These are phyloP conservation scores for Xerus inauris DNA, from an alignment of 2,113 vertebrate species.

Conservation along the genomic window DNA sequence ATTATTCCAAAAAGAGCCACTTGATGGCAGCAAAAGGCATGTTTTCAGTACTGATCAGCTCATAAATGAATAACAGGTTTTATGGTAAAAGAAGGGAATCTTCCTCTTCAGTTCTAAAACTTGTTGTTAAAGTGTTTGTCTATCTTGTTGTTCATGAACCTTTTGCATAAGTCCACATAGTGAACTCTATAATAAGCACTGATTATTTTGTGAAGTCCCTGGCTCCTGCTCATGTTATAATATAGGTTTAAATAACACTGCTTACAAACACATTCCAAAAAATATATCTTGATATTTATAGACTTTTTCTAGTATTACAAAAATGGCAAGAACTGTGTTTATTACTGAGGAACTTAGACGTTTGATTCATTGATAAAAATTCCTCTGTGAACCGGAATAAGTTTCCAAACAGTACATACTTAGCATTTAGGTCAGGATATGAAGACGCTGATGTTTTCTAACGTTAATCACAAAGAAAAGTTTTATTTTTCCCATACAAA, in stretches of 20 bases:
- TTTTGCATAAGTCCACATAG: not conserved
- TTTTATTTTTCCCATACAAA: not conserved
- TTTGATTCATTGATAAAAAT: not conserved
- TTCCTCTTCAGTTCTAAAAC: not conserved
- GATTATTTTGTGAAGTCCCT: not conserved
- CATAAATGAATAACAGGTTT: not conserved
- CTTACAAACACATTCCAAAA: not conserved
- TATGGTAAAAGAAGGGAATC: not conserved
- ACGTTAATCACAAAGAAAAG: not conserved
- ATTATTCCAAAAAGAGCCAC: conserved; percentile 1
- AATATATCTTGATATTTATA: not conserved
- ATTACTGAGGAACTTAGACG: not conserved
- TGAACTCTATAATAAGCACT: not conserved
- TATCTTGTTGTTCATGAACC: not conserved
- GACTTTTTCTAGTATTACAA: not conserved
- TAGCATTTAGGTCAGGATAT: not conserved
- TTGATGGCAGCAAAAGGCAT: conserved; percentile 77
- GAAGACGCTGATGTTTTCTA: not conserved
- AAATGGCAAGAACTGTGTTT: not conserved
- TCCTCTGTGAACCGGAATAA: not conserved
- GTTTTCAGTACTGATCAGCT: not conserved
- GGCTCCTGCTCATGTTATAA: not conserved
- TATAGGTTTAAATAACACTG: not conserved
- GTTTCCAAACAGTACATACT: not conserved
- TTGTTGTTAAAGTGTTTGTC: not conserved